Evolutionary conservation across 2,113 vertebrate genomes (phyloP).

Genomic region (Cinclus cinclus): DNA sequence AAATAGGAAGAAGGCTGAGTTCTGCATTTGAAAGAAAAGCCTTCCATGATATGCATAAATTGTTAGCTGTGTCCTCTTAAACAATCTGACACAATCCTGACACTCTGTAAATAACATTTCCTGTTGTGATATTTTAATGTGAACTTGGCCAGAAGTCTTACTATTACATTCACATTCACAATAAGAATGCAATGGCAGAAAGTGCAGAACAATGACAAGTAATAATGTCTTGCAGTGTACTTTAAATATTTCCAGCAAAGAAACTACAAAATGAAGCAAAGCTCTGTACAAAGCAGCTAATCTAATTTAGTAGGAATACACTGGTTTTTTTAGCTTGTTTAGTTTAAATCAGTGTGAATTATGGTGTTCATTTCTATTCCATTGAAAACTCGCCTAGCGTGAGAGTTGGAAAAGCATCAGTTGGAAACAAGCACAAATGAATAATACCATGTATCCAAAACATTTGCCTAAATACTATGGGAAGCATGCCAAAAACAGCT

Average conservation of each 20-base stretch:
- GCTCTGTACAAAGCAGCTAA: not conserved
- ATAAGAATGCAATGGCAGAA: slow-evolving; percentile 11
- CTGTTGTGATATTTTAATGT: slow-evolving; percentile 26
- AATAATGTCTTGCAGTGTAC: not conserved
- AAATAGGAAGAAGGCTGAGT: not conserved
- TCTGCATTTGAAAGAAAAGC: not conserved
- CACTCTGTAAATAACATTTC: not conserved
- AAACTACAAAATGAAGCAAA: not conserved
- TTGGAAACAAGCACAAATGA: not conserved
- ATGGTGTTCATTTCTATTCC: not conserved
- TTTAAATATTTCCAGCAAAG: slow-evolving; percentile 24
- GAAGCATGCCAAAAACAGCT: slow-evolving; percentile 5
- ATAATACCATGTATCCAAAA: not conserved
- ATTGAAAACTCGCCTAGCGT: not conserved
- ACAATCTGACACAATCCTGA: not conserved
- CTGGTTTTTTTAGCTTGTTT: not conserved
- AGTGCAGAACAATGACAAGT: slow-evolving; percentile 9
- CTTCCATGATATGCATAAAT: not conserved
- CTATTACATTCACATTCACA: slow-evolving; percentile 6
- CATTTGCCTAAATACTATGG: not conserved
- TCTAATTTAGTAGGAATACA: not conserved
- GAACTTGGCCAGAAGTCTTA: not conserved
- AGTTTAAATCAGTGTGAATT: slow-evolving; percentile 1
- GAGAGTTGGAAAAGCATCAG: not conserved
- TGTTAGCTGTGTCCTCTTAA: not conserved